These are phyloP conservation scores for Parus major DNA, from an alignment of 2,113 vertebrate genomes.

Conservation along the genomic window DNA sequence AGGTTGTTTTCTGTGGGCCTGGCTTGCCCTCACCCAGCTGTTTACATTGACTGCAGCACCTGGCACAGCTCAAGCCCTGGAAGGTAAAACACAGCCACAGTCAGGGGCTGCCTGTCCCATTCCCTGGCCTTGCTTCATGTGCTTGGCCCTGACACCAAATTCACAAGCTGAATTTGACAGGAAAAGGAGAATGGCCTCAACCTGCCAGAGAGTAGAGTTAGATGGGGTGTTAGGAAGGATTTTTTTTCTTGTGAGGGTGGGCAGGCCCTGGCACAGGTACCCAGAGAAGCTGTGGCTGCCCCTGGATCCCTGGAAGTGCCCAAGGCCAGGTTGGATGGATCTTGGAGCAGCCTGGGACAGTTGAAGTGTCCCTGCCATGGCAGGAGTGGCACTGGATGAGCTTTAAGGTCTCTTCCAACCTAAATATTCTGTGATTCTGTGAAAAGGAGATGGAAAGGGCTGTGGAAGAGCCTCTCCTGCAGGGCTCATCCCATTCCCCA, in stretches of 20 bases:
- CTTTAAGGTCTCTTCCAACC: background rate
- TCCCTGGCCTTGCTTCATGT: background rate
- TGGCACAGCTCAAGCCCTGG: background rate
- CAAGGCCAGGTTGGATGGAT: background rate
- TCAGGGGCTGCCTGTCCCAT: background rate
- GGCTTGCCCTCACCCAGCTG: background rate
- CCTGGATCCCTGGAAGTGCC: background rate
- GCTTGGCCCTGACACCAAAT: background rate
- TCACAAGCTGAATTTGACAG: background rate
- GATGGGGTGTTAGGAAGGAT: background rate
- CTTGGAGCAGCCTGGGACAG: too few relatives aligned
- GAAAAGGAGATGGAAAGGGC: background rate
- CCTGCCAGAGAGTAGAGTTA: background rate
- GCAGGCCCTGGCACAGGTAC: background rate
- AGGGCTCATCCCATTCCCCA: background rate
- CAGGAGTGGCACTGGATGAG: background rate
- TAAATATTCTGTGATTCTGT: background rate
- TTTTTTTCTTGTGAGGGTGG: accelerated
- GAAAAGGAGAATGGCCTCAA: background rate
- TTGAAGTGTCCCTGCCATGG: background rate
- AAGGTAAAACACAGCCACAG: background rate
- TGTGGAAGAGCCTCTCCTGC: background rate
- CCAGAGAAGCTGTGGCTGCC: background rate
- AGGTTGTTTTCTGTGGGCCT: background rate
- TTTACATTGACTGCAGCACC: background rate